Percentiles rank a stretch among this genome's conserved stretches.
Evolutionary conservation across 2,888 invertebrate genomes (phyloP).

Genomic region (Syrphus vitripennis): DNA sequence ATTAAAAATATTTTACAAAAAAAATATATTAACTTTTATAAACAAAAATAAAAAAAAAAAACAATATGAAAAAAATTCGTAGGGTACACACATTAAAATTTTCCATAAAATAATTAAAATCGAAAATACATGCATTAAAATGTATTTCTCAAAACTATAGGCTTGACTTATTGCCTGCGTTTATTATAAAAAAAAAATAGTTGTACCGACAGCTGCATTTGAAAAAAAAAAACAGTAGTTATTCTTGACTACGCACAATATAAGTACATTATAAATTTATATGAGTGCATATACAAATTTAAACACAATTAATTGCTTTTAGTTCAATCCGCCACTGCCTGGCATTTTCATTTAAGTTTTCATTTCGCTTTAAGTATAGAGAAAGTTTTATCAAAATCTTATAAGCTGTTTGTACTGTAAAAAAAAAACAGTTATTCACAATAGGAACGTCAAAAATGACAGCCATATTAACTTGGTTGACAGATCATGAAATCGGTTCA

Average conservation of each 20-base stretch:
- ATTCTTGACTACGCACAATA: background rate
- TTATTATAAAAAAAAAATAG: background rate
- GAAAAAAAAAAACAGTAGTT: background rate
- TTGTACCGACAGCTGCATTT: slow-evolving; percentile 29
- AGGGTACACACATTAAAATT: background rate
- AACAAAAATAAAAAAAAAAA: background rate
- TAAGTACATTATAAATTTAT: background rate
- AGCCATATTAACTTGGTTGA: too few relatives aligned
- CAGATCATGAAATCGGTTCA: too few relatives aligned
- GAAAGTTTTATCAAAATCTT: background rate
- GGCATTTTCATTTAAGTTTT: background rate
- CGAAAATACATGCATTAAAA: background rate
- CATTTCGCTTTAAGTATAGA: background rate
- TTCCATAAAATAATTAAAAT: background rate
- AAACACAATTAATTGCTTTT: background rate
- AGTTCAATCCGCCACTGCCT: background rate
- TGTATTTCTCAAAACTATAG: background rate
- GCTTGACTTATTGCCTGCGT: slow-evolving; percentile 9
- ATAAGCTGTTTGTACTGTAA: background rate
- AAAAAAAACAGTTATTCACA: background rate
- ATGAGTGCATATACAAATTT: background rate
- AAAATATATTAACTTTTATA: slow-evolving; percentile 29
- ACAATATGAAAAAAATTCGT: background rate
- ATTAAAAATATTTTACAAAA: slow-evolving; percentile 14
- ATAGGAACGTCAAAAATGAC: too few relatives aligned